Evolutionary conservation across 1,140 invertebrate genomes (phyloP).

Genomic region (Tetramorium alpestre): DNA sequence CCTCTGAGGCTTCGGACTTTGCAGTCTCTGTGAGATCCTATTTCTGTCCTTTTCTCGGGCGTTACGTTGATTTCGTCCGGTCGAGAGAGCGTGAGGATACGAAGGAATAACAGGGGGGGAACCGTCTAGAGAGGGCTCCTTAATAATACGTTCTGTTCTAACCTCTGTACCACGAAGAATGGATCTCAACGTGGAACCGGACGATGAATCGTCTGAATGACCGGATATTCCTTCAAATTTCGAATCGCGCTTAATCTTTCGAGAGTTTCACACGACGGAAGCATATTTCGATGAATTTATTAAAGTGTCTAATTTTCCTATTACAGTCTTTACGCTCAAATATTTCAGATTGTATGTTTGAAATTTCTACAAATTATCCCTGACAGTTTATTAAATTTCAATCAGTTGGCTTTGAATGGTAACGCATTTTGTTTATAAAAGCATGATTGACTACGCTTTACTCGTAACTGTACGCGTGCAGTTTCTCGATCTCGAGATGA

Average conservation of each 20-base stretch:
- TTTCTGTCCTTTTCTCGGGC: conserved; percentile 23
- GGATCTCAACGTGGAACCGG: conserved; percentile 8
- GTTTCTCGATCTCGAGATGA: neutral
- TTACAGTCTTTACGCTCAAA: neutral
- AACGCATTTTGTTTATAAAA: neutral
- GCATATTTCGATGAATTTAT: neutral
- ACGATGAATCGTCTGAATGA: conserved; percentile 36
- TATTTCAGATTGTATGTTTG: neutral
- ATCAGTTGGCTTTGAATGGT: neutral
- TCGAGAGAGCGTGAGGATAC: conserved; percentile 36
- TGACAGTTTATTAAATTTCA: neutral
- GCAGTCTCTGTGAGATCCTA: conserved; percentile 34
- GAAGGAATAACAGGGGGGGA: conserved; percentile 41
- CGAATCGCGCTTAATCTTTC: neutral
- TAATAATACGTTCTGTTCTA: conserved; percentile 79
- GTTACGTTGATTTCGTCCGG: conserved; percentile 36
- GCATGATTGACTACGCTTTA: neutral
- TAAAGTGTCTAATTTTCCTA: neutral
- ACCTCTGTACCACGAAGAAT: conserved; percentile 73
- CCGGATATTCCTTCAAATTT: conserved; percentile 22
- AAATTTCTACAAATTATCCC: conserved; percentile 1
- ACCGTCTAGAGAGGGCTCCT: conserved; percentile 63
- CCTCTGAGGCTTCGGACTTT: conserved; percentile 25
- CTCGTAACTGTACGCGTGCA: neutral
- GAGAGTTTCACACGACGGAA: neutral